Base-by-base conservation (phyloP, 2,113 vertebrate genomes). In the Petromus typicus region DNA sequence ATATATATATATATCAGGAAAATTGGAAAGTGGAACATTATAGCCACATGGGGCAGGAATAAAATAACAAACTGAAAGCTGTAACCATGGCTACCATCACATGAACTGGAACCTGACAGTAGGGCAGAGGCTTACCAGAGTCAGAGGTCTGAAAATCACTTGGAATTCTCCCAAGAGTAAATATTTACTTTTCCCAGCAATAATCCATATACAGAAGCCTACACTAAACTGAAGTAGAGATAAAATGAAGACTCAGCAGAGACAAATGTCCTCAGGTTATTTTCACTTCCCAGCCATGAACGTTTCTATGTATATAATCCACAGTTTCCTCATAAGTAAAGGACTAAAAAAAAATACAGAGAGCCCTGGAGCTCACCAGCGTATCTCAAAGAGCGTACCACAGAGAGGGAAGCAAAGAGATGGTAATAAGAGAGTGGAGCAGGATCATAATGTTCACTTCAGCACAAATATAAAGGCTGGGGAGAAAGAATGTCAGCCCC, bases 311-410 rank as follows among this genome's bases (percentile, higher is more conserved):
- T 27, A 20, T n/a, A 22, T 18, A 63, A 81, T 51, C 1, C 18
- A 43, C 1, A 34, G 51, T 45, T 80, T 71, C 10, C 18, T 59
- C 32, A 23, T 37, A 51, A 79, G 56, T 54, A 73, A 88, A 40
- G 10, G 32, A 87, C 10, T 32, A 5, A 45, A 27, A 12, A 16
- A 83, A 64, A 86, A 16, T 51, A 0, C 12, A 4, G 22, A 51
- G 1, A 1, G 1, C 7, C 17, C 4, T 51, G 1, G 22, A 67
- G 45, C 63, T 27, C 5, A 48, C 13, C 23, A 8, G 9, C 2
- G n/a, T 22, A 0, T 86, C 56, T 32, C 22, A 37, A 57, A 54
- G 8, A 40, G 8, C 0, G 14, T 16, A 0, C 8, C 27, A 9
- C 30, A 25, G 81, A 61, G 13, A 7, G 34, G 10, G 16, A 66